Base-by-base conservation (phyloP, 2,888 invertebrate species). In the Blastobasis adustella region DNA sequence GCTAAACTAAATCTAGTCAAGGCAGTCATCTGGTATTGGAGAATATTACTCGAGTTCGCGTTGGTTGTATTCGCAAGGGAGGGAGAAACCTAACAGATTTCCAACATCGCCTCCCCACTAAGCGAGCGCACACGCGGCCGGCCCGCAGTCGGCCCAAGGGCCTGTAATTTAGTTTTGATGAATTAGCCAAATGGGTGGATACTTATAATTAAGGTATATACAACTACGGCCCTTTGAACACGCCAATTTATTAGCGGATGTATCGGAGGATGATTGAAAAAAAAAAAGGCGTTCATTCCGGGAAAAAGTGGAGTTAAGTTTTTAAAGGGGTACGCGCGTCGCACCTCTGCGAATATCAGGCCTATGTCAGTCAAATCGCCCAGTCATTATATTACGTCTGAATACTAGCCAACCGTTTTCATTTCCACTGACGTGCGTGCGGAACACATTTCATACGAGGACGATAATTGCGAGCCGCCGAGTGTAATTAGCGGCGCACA, bases 141-240 rank as follows among this genome's bases (percentile, higher is more conserved):
- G 45, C 49, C 39, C 10, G n/a, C 10, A 37, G 50, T 42, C 50
- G 50, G 50, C 41, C n/a, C 42, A 37, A 41, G 42, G 50, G 63
- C 66, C 74, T 81, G 71, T 81, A 81, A 84, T 83, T 82, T 81
- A 61, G 65, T 73, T 74, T 73, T 79, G 83, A 82, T 81, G 72
- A 76, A 82, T 83, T 79, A 82, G 70, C 73, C 65, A 67, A 77
- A 76, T 66, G 69, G 63, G 67, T 66, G 72, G 72, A 74, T 72
- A 73, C 68, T 69, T 73, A 76, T 76, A 71, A 78, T 73, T 67
- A 73, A 65, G 69, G 66, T 23, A 23, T 23, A 23, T 23, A 67
- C 59, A 64, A 66, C 66, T 62, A 59, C 62, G 62, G 65, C 62
- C 62, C 63, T 68, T 67, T 64, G 63, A 66, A 62, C 69, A 71